phyloP scores from a whole-genome alignment of 2,797 vertebrate species.

The Amblyopsis hoosieri region DNA sequence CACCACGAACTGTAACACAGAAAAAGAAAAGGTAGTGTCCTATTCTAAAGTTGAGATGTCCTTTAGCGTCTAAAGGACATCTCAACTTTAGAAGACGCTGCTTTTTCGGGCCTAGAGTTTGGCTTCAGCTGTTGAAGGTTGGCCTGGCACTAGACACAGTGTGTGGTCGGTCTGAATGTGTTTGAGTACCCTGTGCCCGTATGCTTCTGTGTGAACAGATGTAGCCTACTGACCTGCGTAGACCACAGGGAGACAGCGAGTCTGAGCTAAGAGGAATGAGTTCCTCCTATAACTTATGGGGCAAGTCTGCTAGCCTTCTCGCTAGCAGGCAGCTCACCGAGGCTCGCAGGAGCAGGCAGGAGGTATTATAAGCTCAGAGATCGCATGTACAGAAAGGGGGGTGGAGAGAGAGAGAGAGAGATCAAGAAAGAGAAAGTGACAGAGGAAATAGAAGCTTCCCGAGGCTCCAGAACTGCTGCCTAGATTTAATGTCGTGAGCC shows the following conservation, averaged over 20 bases:
- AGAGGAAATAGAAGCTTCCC: constrained; percentile 43
- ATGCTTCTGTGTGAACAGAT: constrained; percentile 5
- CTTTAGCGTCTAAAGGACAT: constrained; percentile 32
- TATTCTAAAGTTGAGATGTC: too few species aligned
- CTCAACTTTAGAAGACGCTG: constrained; percentile 20
- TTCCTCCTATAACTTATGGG: not conserved
- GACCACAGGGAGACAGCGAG: not conserved
- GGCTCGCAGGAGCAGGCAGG: constrained; percentile 33
- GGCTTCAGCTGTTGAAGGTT: not conserved
- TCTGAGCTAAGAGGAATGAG: constrained; percentile 17
- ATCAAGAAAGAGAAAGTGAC: constrained; percentile 17
- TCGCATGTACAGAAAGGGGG: constrained; percentile 69
- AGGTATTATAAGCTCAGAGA: constrained; percentile 74
- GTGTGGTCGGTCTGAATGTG: too few species aligned
- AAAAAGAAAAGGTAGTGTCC: too few species aligned
- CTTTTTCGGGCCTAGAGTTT: constrained; percentile 2
- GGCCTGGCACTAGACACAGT: too few species aligned
- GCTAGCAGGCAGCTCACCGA: not conserved
- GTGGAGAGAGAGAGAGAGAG: constrained; percentile 24
- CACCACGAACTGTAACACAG: constrained; percentile 19
- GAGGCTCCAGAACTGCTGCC: constrained; percentile 47
- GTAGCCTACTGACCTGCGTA: not conserved
- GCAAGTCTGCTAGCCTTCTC: constrained; percentile 21
- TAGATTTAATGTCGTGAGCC: constrained; percentile 50
- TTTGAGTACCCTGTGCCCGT: too few species aligned